These are phyloP conservation scores for Hymenopus coronatus DNA, from an alignment of 2,888 invertebrate species.

Conservation along the genomic window DNA sequence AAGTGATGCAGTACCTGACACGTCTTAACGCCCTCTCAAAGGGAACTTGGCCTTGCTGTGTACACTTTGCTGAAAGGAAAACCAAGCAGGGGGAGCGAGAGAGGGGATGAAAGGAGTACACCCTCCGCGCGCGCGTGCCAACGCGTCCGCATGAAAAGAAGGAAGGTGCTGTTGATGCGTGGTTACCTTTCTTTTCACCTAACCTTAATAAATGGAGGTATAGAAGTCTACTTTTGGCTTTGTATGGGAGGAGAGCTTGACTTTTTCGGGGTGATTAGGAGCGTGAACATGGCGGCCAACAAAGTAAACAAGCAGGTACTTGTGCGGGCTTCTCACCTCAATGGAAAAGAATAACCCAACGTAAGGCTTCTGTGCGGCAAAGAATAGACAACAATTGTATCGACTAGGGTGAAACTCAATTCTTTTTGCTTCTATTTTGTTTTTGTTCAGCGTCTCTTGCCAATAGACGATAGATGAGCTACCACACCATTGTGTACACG, in stretches of 20 bases:
- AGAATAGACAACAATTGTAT: background rate
- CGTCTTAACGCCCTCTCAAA: background rate
- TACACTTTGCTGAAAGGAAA: conserved; percentile 13
- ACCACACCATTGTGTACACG: too few species aligned
- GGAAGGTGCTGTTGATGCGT: background rate
- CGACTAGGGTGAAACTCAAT: background rate
- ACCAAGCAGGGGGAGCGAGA: background rate
- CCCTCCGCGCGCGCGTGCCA: background rate
- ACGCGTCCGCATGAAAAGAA: background rate
- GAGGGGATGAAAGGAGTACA: background rate
- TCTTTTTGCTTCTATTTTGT: background rate
- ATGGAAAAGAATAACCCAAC: background rate
- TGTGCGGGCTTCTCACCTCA: background rate
- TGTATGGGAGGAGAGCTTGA: background rate
- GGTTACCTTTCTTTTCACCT: background rate
- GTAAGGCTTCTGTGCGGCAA: background rate
- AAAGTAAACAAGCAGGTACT: background rate
- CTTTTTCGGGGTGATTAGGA: background rate
- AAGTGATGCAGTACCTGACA: background rate
- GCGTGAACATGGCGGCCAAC: background rate
- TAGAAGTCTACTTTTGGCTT: background rate
- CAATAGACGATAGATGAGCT: background rate
- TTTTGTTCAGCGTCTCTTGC: background rate
- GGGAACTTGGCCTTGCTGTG: background rate
- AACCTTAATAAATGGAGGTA: conserved; percentile 8